Percentiles rank a stretch among this genome's conserved stretches.
Evolutionary conservation across 2,113 vertebrate species (phyloP).

Genomic region (Scomber japonicus): DNA sequence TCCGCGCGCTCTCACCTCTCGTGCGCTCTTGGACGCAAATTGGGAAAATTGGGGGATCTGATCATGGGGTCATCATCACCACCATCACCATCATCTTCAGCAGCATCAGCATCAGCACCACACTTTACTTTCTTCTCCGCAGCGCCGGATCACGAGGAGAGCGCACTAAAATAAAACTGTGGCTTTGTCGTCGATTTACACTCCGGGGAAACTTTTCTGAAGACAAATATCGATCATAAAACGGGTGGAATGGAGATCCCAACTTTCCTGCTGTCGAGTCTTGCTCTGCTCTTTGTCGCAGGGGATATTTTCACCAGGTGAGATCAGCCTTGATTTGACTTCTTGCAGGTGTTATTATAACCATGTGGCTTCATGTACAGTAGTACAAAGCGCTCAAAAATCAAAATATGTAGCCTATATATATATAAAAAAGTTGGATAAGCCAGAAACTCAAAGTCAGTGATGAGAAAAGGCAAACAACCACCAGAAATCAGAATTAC

Average conservation of each 20-base stretch:
- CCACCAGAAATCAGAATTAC: not conserved
- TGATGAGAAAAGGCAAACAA: not conserved
- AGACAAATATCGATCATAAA: not conserved
- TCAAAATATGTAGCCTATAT: not conserved
- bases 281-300: conserved; percentile 72
- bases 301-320: conserved; percentile 81
- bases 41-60: conserved; percentile 14
- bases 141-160: conserved; percentile 61
- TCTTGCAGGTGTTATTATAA: conserved; percentile 24
- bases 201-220: conserved; percentile 43
- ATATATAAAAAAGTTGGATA: not conserved
- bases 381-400: not conserved
- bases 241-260: conserved; percentile 74
- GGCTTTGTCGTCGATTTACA: conserved; percentile 18
- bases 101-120: conserved; percentile 38
- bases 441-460: not conserved
- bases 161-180: conserved; percentile 54
- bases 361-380: too few species aligned
- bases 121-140: conserved; percentile 66
- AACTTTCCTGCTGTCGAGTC: conserved; percentile 73
- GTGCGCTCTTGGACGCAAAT: conserved; percentile 50
- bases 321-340: conserved; percentile 47
- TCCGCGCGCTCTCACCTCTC: conserved; percentile 28
- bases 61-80: conserved; percentile 70
- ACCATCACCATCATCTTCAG: conserved; percentile 23